A percentile compares a stretch with the other conserved stretches of the same genome.
These are phyloP conservation scores for Andrena bucephala DNA, from an alignment of 2,888 invertebrate genomes.

Conservation along the genomic window DNA sequence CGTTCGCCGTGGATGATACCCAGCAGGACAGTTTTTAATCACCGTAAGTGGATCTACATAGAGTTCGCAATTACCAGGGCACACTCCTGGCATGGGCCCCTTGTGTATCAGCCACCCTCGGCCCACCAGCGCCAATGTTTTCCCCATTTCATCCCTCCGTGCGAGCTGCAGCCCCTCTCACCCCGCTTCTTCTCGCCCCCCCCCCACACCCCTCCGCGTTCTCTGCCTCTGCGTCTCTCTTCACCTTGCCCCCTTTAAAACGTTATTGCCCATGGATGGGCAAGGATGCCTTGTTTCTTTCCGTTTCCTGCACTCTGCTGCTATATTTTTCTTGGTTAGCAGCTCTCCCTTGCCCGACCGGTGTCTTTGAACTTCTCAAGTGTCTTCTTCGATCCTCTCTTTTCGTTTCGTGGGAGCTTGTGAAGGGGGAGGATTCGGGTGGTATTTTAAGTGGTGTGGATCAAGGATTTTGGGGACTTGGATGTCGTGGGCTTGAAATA, in stretches of 20 bases:
- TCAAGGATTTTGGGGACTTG: no score
- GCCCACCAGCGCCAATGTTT: slow-evolving; percentile 69
- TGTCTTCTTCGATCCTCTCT: no score
- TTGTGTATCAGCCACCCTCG: slow-evolving; percentile 80
- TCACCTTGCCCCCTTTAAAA: slow-evolving; percentile 8
- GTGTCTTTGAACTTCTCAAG: no score
- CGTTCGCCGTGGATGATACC: slow-evolving; percentile 78
- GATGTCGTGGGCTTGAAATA: no score
- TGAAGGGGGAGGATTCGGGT: no score
- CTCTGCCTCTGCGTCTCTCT: slow-evolving; percentile 16
- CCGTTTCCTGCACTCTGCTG: slow-evolving; percentile 22
- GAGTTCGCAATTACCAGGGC: slow-evolving; percentile 84
- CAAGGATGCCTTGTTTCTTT: slow-evolving; percentile 23
- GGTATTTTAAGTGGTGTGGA: no score
- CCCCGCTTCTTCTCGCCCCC: slow-evolving; percentile 18
- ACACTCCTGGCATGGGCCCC: slow-evolving; percentile 80
- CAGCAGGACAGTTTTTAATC: slow-evolving; percentile 85
- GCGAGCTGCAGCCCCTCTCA: slow-evolving; percentile 40
- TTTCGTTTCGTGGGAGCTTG: no score
- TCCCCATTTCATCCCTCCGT: slow-evolving; percentile 73
- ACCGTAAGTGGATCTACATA: slow-evolving; percentile 85
- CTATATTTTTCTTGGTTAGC: not conserved
- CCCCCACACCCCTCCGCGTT: slow-evolving; percentile 4
- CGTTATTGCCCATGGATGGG: slow-evolving; percentile 34
- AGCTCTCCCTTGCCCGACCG: no score